Evolutionary conservation across 2,888 invertebrate genomes (phyloP).

Genomic region (Scaeva pyrastri): DNA sequence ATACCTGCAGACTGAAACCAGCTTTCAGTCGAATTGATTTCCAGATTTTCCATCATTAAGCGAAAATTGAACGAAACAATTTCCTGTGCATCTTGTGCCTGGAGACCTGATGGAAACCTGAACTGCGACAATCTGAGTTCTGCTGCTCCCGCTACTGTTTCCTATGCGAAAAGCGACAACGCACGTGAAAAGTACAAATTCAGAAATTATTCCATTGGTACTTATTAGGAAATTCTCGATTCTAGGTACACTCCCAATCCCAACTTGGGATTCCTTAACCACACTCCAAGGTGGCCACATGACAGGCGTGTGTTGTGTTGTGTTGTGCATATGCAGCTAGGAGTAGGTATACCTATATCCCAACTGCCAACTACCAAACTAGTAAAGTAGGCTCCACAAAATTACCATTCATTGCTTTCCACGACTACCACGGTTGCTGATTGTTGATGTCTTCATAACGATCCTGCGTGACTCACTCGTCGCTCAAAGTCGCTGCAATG

Average conservation of each 20-base stretch:
- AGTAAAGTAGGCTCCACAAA: conserved; percentile 26
- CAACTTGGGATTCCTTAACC: conserved; percentile 65
- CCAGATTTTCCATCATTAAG: conserved; percentile 59
- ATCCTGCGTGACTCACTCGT: conserved; percentile 76
- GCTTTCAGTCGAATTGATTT: conserved; percentile 36
- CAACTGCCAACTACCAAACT: too few species aligned
- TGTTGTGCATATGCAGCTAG: neutral
- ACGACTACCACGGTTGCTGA: conserved; percentile 16
- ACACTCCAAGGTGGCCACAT: conserved; percentile 74
- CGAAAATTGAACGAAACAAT: conserved; percentile 44
- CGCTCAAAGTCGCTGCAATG: conserved; percentile 73
- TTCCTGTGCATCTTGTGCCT: conserved; percentile 1
- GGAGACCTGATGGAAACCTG: neutral
- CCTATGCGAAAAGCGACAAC: neutral
- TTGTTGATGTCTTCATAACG: conserved; percentile 75
- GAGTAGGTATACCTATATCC: too few species aligned
- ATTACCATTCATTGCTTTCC: conserved; percentile 68
- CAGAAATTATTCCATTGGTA: conserved; percentile 72
- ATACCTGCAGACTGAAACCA: conserved; percentile 7
- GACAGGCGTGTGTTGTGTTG: conserved; percentile 63
- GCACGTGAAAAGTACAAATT: conserved; percentile 68
- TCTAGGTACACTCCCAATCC: conserved; percentile 56
- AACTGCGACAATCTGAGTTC: neutral
- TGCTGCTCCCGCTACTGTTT: too few species aligned
- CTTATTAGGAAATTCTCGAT: conserved; percentile 72